Conservation (phyloP, 2,113 vertebrate genomes). For the Neomonachus schauinslandi region DNA sequence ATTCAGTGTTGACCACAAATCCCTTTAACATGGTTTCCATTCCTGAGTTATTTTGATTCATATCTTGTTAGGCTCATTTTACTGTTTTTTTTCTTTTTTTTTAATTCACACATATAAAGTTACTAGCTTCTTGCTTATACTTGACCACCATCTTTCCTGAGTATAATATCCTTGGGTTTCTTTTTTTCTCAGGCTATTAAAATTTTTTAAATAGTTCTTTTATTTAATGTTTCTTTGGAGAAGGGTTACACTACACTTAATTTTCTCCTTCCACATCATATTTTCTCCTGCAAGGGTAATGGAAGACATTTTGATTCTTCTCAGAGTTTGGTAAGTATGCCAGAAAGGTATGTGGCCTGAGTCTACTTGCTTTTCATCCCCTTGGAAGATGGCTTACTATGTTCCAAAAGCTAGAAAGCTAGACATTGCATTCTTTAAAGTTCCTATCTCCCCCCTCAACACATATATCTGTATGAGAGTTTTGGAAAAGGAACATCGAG, state of each 20-base stretch:
- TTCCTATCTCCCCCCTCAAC: not conserved
- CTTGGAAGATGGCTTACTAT: not conserved
- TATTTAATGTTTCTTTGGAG: not conserved
- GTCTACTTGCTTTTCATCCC: not conserved
- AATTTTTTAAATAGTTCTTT: not conserved
- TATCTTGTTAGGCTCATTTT: not conserved
- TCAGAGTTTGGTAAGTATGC: not conserved
- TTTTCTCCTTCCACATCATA: not conserved
- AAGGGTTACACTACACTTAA: not conserved
- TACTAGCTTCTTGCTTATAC: not conserved
- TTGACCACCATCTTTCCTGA: not conserved
- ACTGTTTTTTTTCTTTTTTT: not conserved
- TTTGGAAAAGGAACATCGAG: not conserved
- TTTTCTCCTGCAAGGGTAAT: not conserved
- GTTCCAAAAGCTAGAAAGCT: not conserved
- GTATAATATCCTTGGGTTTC: not conserved
- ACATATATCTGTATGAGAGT: not conserved
- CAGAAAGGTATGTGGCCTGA: not conserved
- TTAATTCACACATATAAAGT: not conserved
- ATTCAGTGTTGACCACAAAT: not conserved
- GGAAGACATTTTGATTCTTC: not conserved
- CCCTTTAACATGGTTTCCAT: not conserved
- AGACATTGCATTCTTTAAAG: not conserved
- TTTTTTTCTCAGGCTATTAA: not conserved
- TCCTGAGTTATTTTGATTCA: not conserved